These are phyloP conservation scores for Ommatoiulus sabulosus DNA, from an alignment of 2,888 invertebrate species.

Conservation along the genomic window DNA sequence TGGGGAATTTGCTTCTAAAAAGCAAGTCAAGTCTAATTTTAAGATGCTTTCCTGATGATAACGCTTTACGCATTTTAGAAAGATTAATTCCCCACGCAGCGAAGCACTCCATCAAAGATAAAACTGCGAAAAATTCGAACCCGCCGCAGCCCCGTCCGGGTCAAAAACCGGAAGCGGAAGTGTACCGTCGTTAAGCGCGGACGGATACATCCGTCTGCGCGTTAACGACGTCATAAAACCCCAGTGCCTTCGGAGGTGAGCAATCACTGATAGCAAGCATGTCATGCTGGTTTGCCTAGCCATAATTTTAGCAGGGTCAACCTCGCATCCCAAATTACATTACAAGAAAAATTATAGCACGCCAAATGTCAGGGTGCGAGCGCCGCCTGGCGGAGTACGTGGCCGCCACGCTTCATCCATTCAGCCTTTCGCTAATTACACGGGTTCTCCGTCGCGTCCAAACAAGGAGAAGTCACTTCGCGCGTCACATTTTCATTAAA, in stretches of 20 bases:
- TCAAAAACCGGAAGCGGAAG: background rate
- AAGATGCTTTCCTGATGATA: too few species aligned
- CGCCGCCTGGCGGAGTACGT: background rate
- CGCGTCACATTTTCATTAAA: slow-evolving; percentile 3
- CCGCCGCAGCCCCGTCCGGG: background rate
- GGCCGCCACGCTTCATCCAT: background rate
- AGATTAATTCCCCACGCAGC: too few species aligned
- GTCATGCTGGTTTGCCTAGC: background rate
- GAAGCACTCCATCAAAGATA: too few species aligned
- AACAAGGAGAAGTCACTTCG: background rate
- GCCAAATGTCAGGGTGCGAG: too few species aligned
- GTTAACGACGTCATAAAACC: background rate
- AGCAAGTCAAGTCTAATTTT: too few species aligned
- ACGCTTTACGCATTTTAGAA: too few species aligned
- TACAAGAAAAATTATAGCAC: too few species aligned
- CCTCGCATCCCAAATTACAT: background rate
- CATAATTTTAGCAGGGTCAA: background rate
- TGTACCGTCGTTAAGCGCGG: background rate
- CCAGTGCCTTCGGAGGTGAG: background rate
- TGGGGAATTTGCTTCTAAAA: too few species aligned
- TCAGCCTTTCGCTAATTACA: background rate
- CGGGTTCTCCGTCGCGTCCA: background rate
- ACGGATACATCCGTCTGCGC: background rate
- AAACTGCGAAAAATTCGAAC: background rate
- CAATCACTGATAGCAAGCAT: background rate